These are phyloP conservation scores for Taxidea taxus DNA, from an alignment of 2,113 vertebrate genomes.

Conservation along the genomic window DNA sequence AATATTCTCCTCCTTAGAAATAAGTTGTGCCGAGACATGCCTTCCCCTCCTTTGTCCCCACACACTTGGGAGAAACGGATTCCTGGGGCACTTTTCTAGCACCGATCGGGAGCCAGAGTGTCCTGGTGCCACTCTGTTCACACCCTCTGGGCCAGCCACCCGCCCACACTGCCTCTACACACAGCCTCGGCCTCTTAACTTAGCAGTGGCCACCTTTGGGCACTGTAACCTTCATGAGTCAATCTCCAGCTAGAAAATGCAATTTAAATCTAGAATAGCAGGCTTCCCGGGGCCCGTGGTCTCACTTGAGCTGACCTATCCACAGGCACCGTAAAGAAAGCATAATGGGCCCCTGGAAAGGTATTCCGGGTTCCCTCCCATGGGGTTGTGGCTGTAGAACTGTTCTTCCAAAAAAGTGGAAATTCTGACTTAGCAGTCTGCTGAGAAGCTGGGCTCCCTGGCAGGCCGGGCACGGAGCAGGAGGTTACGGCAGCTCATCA, in stretches of 20 bases:
- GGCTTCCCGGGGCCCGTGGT: neutral
- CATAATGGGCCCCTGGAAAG: neutral
- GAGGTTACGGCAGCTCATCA: slow-evolving; percentile 77
- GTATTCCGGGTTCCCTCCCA: slow-evolving; percentile 46
- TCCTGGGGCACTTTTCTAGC: neutral
- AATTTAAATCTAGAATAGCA: neutral
- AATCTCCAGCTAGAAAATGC: neutral
- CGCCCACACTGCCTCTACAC: neutral
- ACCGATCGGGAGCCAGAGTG: neutral
- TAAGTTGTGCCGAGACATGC: neutral
- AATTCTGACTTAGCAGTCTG: slow-evolving; percentile 61
- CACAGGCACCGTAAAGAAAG: neutral
- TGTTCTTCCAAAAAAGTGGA: slow-evolving; percentile 38
- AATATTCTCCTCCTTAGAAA: neutral
- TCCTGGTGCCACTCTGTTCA: neutral
- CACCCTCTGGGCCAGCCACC: neutral
- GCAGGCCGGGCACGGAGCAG: slow-evolving; percentile 67
- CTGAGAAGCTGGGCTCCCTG: slow-evolving; percentile 53
- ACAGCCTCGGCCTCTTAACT: neutral
- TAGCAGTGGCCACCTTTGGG: neutral
- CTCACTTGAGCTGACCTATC: neutral
- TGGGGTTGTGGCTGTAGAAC: neutral
- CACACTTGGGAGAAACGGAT: neutral
- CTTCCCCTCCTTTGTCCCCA: neutral
- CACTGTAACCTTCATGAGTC: neutral